Evolutionary conservation across 2,113 vertebrate genomes (phyloP).

Genomic region (Zingel zingel): DNA sequence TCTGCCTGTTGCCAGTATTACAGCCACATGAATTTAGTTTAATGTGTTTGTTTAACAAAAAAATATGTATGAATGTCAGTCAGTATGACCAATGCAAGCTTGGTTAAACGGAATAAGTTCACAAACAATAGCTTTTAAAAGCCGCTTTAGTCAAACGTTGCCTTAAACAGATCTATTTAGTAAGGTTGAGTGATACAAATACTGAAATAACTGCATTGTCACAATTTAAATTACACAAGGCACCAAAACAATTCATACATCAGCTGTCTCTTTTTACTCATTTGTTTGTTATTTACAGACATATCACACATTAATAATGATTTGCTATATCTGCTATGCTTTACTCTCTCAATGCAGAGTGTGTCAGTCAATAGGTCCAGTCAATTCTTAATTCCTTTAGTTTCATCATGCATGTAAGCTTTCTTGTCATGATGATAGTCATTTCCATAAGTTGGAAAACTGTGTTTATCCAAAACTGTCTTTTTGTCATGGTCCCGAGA

Average conservation of each 20-base stretch:
- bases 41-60: rapidly evolving
- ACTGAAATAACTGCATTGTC: not conserved
- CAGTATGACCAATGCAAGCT: not conserved
- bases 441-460: slow-evolving; percentile 69
- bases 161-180: not conserved
- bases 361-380: not conserved
- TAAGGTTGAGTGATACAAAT: slow-evolving; percentile 10
- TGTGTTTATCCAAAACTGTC: slow-evolving; percentile 72
- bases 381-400: slow-evolving; percentile 70
- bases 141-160: not conserved
- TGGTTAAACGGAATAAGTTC: not conserved
- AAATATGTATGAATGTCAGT: not conserved
- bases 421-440: slow-evolving; percentile 72
- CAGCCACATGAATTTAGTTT: not conserved
- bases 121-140: not conserved
- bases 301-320: slow-evolving; percentile 5
- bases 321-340: not conserved
- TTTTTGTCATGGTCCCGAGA: slow-evolving; percentile 71
- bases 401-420: slow-evolving; percentile 69
- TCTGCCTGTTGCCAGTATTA: slow-evolving; percentile 64
- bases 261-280: not conserved
- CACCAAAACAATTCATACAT: slow-evolving; percentile 19
- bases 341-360: slow-evolving; percentile 4
- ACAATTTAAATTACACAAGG: slow-evolving; percentile 37
- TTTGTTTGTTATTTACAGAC: not conserved